Evolutionary conservation across 92 coral and sea anemone genomes (phyloP).

Genomic region (Porites rus): DNA sequence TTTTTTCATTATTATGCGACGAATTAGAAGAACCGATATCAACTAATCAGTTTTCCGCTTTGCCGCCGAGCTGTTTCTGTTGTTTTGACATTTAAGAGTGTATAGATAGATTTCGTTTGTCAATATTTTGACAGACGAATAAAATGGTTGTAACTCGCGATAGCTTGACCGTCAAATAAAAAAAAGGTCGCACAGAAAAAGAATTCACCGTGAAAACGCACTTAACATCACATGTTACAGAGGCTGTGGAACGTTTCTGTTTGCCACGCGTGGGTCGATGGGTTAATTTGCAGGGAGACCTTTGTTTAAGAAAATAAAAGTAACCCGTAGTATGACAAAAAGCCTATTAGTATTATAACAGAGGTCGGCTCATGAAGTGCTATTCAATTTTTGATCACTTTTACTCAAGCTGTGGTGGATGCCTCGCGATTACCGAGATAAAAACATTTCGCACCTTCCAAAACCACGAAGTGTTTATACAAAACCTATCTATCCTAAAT

Average conservation of each 20-base stretch:
- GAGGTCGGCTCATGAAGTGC: slow-evolving; percentile 29
- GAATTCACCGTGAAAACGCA: not conserved
- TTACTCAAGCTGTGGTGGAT: slow-evolving; percentile 28
- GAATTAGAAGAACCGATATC: too few relatives aligned
- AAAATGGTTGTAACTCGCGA: not conserved
- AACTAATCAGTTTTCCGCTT: too few relatives aligned
- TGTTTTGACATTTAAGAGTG: not conserved
- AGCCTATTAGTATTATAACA: slow-evolving; percentile 28
- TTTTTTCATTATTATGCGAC: too few relatives aligned
- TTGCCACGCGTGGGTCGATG: not conserved
- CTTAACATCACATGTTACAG: not conserved
- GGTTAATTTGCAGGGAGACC: slow-evolving; percentile 6
- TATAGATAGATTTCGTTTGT: slow-evolving; percentile 10
- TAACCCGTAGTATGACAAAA: slow-evolving; percentile 1
- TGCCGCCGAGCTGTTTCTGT: too few relatives aligned
- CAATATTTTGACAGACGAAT: slow-evolving; percentile 24
- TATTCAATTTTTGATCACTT: slow-evolving; percentile 51
- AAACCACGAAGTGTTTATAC: slow-evolving; percentile 13
- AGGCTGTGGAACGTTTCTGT: not conserved
- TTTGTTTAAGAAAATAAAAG: slow-evolving; percentile 5
- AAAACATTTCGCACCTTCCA: slow-evolving; percentile 20
- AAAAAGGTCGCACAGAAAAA: not conserved
- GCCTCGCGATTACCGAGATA: slow-evolving; percentile 11
- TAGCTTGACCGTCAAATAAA: not conserved
- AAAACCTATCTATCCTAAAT: slow-evolving; percentile 1